Evolutionary conservation across 1,140 invertebrate species (phyloP).

Genomic region (Teleogryllus occipitalis): DNA sequence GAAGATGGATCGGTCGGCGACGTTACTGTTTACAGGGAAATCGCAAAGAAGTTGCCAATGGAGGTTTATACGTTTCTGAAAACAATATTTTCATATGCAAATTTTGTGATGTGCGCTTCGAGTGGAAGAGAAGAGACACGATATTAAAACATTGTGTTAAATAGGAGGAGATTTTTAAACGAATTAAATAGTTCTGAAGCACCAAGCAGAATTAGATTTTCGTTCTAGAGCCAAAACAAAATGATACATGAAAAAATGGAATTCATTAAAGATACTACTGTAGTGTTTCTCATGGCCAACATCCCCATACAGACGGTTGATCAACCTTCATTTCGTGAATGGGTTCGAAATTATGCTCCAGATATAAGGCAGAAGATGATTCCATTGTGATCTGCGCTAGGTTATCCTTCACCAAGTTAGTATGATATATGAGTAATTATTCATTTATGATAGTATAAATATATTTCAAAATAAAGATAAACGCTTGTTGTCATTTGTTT

Average conservation of each 20-base stretch:
- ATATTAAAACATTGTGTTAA: slow-evolving; percentile 8
- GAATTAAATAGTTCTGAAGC: neutral
- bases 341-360: neutral
- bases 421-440: too few species aligned
- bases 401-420: too few species aligned
- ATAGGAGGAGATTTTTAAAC: neutral
- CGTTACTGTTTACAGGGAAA: neutral
- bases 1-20: neutral
- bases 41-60: neutral
- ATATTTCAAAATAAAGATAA: too few species aligned
- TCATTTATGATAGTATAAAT: too few species aligned
- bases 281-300: neutral
- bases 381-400: too few species aligned
- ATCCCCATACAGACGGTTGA: neutral
- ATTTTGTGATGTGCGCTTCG: neutral
- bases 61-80: neutral
- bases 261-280: neutral
- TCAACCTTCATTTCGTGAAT: neutral
- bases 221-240: neutral
- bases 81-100: neutral
- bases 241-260: neutral
- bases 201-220: neutral
- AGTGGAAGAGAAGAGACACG: neutral
- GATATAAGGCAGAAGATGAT: too few species aligned
- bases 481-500: too few species aligned